Percentiles rank a stretch among this genome's conserved stretches.
phyloP scores from a whole-genome alignment of 2,888 invertebrate species.

The Scaptomyza flava region DNA sequence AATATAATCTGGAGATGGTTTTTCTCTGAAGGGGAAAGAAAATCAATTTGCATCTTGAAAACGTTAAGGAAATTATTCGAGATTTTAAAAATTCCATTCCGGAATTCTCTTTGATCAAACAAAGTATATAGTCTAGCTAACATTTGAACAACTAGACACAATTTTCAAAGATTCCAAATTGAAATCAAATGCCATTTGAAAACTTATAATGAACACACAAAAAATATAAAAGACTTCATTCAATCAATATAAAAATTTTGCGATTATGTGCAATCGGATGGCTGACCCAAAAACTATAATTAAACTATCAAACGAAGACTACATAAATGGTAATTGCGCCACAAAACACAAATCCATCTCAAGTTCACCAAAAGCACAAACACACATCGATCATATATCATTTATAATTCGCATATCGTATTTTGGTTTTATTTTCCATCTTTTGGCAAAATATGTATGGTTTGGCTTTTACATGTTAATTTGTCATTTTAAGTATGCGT shows the following conservation, averaged over 20 bases:
- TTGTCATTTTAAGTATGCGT: conserved; percentile 37
- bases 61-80: too few relatives aligned
- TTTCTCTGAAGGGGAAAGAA: too few relatives aligned
- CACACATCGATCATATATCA: conserved; percentile 20
- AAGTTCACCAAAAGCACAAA: conserved; percentile 31
- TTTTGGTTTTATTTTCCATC: conserved; percentile 17
- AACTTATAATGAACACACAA: too few relatives aligned
- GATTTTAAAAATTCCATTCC: too few relatives aligned
- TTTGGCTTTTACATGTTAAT: conserved; percentile 34
- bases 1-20: neutral
- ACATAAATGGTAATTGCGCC: conserved; percentile 64
- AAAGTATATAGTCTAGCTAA: too few relatives aligned
- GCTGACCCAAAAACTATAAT: conserved; percentile 51
- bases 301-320: conserved; percentile 26
- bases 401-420: conserved; percentile 21
- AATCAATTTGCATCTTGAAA: neutral
- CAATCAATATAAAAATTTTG: conserved; percentile 8
- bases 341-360: conserved; percentile 32
- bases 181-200: too few relatives aligned
- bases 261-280: neutral
- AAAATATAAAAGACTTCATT: neutral
- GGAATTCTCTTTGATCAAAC: too few relatives aligned
- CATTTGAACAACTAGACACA: too few relatives aligned
- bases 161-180: too few relatives aligned
- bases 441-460: conserved; percentile 2